These are phyloP conservation scores for Aphrophora alni DNA, from an alignment of 2,888 invertebrate genomes.

Conservation along the genomic window DNA sequence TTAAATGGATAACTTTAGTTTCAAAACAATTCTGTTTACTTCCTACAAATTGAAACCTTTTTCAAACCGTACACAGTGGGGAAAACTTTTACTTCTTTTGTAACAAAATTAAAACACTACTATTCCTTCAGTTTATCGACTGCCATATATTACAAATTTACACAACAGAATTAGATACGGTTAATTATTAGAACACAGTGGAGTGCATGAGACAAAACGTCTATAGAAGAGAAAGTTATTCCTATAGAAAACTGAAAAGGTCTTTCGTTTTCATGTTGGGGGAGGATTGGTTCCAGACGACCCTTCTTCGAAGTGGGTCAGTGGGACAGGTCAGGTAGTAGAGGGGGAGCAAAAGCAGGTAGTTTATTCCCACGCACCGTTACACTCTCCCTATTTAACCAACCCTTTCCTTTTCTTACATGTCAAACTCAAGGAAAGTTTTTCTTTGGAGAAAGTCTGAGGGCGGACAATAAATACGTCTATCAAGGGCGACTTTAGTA, in stretches of 20 bases:
- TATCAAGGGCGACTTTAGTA: neutral
- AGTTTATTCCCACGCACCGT: neutral
- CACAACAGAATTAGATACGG: neutral
- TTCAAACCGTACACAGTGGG: no score
- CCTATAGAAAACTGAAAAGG: neutral
- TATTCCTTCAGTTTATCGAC: no score
- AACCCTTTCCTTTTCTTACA: neutral
- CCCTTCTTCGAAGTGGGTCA: neutral
- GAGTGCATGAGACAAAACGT: neutral
- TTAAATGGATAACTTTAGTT: no score
- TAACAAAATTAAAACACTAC: no score
- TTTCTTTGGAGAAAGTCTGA: neutral
- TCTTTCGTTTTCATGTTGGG: no score
- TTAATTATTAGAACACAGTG: neutral
- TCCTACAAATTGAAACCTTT: no score
- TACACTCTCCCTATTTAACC: neutral
- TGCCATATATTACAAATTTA: no score
- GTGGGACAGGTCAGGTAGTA: slow-evolving; percentile 6
- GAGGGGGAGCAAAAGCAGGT: neutral
- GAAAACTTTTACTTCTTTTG: no score
- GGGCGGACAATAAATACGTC: neutral
- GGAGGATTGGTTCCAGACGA: no score
- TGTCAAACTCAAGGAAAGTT: neutral
- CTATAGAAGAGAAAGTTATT: neutral
- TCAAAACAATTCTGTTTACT: no score